Evolutionary conservation across 1,140 invertebrate species (phyloP), one percentile per base, ranked within the genome.

Genomic region (Lasioglossum baleicum): DNA sequence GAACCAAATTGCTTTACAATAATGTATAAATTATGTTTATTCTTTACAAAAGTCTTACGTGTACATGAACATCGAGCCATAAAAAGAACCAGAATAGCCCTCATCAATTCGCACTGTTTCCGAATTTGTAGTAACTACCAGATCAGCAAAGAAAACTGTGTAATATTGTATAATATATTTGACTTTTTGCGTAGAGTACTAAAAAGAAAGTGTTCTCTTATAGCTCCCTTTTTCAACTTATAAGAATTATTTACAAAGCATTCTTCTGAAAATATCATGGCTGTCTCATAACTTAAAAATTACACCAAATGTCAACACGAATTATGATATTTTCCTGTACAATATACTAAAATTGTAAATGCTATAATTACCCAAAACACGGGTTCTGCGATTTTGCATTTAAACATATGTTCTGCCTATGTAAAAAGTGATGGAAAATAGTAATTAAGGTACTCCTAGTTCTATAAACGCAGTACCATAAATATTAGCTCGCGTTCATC

Each of bases 21-120:
- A 84, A 84, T 89, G 85, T 88, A 90, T 90, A 89, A 89, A 88
- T 90, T 88, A 90, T 67, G 81, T 89, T 90, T 90, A 88, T 88
- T 90, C 80, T 83, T 86, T 85, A 86, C 80, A 88, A 88, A 89
- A 89, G 66, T 81, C 80, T 81, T 83, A 80, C 42, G 81, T 85
- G 75, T 88, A 87, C 83, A 89, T 86, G 81, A 56, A 84, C 80
- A 84, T 60, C 68, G 69, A 80, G 81, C 42, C 74, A 85, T 84
- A 85, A 87, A 83, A 84, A 87, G 75, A 71, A 80, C 67, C 64
- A 80, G 86, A 83, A 83, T 82, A 83, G 65, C 60, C 72, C 74
- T n/a, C 56, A 61, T 70, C 74, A 76, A 76, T 80, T 79, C 65
- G 26, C 26, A 51, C 26, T 40, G 20, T 26, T 22, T 51, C 75